Evolutionary conservation across 2,113 vertebrate genomes (phyloP).

Genomic region (Gulo gulo): DNA sequence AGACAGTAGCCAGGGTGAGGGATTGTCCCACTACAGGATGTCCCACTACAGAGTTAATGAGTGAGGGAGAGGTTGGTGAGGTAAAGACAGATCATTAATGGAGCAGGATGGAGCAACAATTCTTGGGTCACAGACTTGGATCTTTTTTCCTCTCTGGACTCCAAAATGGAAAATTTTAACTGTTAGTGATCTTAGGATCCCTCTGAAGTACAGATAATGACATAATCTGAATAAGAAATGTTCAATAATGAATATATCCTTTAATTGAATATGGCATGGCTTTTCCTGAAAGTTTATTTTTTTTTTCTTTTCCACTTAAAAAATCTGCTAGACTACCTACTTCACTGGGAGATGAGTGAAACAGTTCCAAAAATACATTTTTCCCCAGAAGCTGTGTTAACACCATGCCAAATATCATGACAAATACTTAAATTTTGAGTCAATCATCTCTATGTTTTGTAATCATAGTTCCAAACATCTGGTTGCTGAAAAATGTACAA

Average conservation of each 20-base stretch:
- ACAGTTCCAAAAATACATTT: neutral
- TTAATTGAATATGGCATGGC: neutral
- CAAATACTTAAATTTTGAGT: neutral
- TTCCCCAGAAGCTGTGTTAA: neutral
- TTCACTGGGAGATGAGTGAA: constrained; percentile 8
- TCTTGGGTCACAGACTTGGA: neutral
- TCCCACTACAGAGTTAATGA: neutral
- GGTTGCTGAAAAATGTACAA: neutral
- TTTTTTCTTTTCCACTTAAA: neutral
- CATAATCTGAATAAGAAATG: constrained; percentile 10
- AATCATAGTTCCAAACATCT: constrained; percentile 38
- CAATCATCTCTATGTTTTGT: constrained; percentile 22
- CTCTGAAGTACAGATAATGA: neutral
- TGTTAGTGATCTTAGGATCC: neutral
- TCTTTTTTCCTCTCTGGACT: neutral
- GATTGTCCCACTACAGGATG: neutral
- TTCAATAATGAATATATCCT: neutral
- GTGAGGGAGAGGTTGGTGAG: neutral
- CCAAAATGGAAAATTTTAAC: neutral
- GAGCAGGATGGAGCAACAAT: neutral
- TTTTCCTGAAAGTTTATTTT: neutral
- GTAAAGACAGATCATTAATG: neutral
- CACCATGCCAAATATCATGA: neutral
- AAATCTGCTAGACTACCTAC: constrained; percentile 13
- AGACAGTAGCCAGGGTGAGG: neutral